Conservation (phyloP, 2,888 invertebrate genomes). For the Acronicta alni region DNA sequence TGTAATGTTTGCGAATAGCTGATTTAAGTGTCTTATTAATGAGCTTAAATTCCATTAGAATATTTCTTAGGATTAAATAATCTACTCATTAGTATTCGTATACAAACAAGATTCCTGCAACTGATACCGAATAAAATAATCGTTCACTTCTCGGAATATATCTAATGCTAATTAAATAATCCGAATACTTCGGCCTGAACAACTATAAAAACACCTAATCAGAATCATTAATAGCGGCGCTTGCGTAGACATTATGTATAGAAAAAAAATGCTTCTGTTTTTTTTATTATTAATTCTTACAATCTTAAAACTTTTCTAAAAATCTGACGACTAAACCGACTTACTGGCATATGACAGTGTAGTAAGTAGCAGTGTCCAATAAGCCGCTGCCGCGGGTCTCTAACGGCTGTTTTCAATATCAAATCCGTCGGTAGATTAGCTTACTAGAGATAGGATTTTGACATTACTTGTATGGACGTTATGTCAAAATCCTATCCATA, state of each 20-base stretch:
- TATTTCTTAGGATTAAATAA: conserved; percentile 13
- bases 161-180: background rate
- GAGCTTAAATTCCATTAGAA: conserved; percentile 10
- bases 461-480: too few species aligned
- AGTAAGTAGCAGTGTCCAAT: too few species aligned
- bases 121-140: conserved; percentile 4
- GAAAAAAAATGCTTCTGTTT: background rate
- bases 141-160: conserved; percentile 16
- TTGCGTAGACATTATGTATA: background rate
- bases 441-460: too few species aligned
- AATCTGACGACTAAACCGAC: too few species aligned
- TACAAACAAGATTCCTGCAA: conserved; percentile 4
- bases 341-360: too few species aligned
- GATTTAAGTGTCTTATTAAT: background rate
- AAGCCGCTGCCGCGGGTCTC: too few species aligned
- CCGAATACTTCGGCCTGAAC: conserved; percentile 3
- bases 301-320: too few species aligned
- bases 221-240: background rate
- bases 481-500: too few species aligned
- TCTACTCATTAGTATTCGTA: conserved; percentile 7
- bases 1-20: conserved; percentile 1
- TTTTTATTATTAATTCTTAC: too few species aligned
- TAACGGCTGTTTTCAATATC: too few species aligned
- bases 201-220: conserved; percentile 2
- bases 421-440: too few species aligned